These are phyloP conservation scores for Ctenopoma multispine DNA, from an alignment of 2,797 vertebrate genomes.

Conservation along the genomic window DNA sequence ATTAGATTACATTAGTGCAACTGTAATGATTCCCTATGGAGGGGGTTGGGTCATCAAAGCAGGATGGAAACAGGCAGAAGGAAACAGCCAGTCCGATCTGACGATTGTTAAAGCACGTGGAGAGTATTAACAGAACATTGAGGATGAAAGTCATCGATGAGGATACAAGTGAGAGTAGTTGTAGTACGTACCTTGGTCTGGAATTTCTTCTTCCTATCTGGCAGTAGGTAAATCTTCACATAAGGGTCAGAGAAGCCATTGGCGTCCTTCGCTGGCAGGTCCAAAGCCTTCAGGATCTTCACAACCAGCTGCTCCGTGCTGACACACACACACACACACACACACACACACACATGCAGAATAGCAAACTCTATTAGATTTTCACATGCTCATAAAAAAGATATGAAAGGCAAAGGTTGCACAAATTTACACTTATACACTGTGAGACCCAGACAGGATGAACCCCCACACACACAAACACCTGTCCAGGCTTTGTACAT, in stretches of 20 bases:
- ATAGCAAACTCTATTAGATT: slow-evolving; percentile 22
- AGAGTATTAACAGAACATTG: neutral
- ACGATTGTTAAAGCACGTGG: neutral
- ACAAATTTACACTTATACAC: slow-evolving; percentile 29
- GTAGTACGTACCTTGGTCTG: slow-evolving; percentile 89
- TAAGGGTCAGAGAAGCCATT: slow-evolving; percentile 95
- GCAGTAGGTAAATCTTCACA: slow-evolving; percentile 95
- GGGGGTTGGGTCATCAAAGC: slow-evolving; percentile 24
- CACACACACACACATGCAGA: slow-evolving; percentile 22
- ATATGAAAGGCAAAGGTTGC: slow-evolving; percentile 3
- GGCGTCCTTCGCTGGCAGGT: slow-evolving; percentile 93
- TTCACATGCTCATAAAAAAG: slow-evolving; percentile 16
- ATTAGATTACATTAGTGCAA: slow-evolving; percentile 53
- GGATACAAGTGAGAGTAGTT: slow-evolving; percentile 3
- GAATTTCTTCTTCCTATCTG: slow-evolving; percentile 95
- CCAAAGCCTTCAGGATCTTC: slow-evolving; percentile 92
- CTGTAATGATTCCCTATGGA: slow-evolving; percentile 45
- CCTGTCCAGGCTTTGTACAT: slow-evolving; percentile 39
- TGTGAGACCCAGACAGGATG: slow-evolving; percentile 48
- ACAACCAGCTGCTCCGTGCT: slow-evolving; percentile 94
- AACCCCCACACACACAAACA: slow-evolving; percentile 49
- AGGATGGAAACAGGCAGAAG: slow-evolving; percentile 4
- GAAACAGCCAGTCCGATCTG: slow-evolving; percentile 6
- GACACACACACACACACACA: slow-evolving; percentile 41
- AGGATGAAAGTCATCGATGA: neutral